Conservation (phyloP, 2,888 invertebrate genomes). For the Limnephilus auricula region DNA sequence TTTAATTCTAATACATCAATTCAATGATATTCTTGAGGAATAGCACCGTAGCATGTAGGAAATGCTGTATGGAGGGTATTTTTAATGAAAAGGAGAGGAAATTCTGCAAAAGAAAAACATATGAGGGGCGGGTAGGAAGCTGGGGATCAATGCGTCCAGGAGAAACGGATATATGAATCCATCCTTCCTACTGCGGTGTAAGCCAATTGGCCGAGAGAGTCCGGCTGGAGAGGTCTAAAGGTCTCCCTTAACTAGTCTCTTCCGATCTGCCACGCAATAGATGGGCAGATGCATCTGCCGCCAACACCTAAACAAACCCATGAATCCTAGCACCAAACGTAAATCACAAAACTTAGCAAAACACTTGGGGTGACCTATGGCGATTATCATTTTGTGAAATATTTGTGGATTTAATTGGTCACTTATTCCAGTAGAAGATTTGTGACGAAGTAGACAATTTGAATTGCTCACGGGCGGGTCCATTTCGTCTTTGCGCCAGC, state of each 20-base stretch:
- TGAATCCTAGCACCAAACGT: neutral
- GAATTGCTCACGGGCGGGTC: slow-evolving; percentile 76
- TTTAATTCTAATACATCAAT: no score
- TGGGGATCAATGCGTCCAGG: neutral
- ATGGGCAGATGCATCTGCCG: no score
- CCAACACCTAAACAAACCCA: neutral
- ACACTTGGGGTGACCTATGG: no score
- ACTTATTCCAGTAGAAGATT: neutral
- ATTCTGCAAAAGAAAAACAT: neutral
- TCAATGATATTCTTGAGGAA: no score
- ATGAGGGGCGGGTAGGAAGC: neutral
- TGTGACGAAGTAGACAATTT: neutral
- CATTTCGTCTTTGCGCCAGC: slow-evolving; percentile 86
- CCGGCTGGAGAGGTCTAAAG: no score
- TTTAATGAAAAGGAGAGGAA: neutral
- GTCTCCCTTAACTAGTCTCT: no score
- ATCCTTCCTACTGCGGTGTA: no score
- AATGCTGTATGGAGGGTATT: neutral
- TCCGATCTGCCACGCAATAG: no score
- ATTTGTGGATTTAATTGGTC: neutral
- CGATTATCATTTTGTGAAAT: neutral
- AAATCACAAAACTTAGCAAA: no score
- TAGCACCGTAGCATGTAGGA: no score
- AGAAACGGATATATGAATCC: no score
- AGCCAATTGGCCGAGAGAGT: no score